Evolutionary conservation across 2,797 vertebrate species (phyloP), one percentile per base, ranked within the genome.

Genomic region (Fistularia commersonii): DNA sequence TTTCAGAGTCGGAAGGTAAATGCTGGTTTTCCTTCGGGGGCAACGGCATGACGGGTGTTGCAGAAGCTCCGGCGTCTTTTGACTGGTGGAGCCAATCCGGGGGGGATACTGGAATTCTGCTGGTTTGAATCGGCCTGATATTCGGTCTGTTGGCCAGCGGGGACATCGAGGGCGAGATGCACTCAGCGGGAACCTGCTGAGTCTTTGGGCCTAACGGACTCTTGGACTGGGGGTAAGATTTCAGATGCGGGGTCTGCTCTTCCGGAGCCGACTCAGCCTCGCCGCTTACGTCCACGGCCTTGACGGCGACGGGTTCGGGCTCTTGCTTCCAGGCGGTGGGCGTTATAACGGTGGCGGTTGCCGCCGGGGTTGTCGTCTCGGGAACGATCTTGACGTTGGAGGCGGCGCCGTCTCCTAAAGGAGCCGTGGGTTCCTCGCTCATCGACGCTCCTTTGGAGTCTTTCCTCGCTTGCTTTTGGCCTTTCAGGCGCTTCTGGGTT

Each of bases 81-180:
- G 94, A 83, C 56, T 91, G 90, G 6, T 87, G 89, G 41, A 90
- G 86, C 92, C 95, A 94, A 45, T 98, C 95, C 41, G 87, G 82
- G 36, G 90, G 87, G 33, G 91, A 89, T 62, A 80, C 75, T 9
- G 89, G 73, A 0, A 84, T 81, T 13, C 84, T 64, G 0, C 85
- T 15, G 6, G 86, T 62, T 11, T 86, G 79, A 0, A 90, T 68
- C 0, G 90, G 15, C 46, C 91, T 90, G 36, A 93, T 81, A 64
- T 87, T 93, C 59, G 88, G 76, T 34, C 81, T 77, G 0, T 78
- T 81, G 0, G 82, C 63, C 0, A 84, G 45, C 7, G 91, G 88
- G 0, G 90, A 61, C 6, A 88, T 65, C 9, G 89, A 88, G 8
- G 90, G 76, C 0, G 91, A 41, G 0, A 72, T 81, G 0, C 83